Percentiles rank a stretch among this genome's conserved stretches.
These are phyloP conservation scores for Amphilophus citrinellus DNA, from an alignment of 2,113 vertebrate species.

Conservation along the genomic window DNA sequence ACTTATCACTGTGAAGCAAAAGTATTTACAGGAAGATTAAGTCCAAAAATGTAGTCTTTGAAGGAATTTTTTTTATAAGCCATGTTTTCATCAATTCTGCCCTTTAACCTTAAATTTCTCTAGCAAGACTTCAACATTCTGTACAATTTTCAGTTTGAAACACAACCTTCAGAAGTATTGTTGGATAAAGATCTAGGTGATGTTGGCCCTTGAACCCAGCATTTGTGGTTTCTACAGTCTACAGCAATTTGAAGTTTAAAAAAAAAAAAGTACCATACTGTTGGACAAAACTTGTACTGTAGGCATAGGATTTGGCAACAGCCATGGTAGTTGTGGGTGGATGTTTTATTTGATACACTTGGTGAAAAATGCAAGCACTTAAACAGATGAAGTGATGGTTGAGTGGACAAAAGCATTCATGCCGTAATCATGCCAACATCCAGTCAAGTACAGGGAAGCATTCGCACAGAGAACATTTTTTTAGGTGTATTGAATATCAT, in stretches of 20 bases:
- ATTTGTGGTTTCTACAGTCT: conserved; percentile 32
- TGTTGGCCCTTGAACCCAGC: conserved; percentile 10
- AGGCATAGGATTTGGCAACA: conserved; percentile 36
- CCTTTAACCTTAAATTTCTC: conserved; percentile 5
- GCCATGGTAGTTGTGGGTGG: conserved; percentile 24
- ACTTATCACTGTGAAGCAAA: background rate
- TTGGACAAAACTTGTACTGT: conserved; percentile 12
- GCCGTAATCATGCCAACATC: conserved; percentile 36
- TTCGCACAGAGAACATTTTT: conserved; percentile 33
- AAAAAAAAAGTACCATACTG: background rate
- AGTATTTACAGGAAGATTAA: background rate
- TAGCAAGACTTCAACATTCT: background rate
- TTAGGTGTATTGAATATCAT: conserved; percentile 6
- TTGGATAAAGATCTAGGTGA: conserved; percentile 6
- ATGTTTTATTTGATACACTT: conserved; percentile 31
- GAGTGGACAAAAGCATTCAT: conserved; percentile 53
- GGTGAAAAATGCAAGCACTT: conserved; percentile 44
- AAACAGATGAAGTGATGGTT: conserved; percentile 46
- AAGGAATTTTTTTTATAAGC: background rate
- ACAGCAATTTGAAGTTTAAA: background rate
- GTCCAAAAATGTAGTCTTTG: background rate
- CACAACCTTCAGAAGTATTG: background rate
- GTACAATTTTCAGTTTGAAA: background rate
- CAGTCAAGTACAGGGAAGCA: conserved; percentile 40
- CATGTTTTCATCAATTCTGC: background rate